Evolutionary conservation across 2,797 vertebrate genomes (phyloP).

Genomic region (Aerospiza tachiro): DNA sequence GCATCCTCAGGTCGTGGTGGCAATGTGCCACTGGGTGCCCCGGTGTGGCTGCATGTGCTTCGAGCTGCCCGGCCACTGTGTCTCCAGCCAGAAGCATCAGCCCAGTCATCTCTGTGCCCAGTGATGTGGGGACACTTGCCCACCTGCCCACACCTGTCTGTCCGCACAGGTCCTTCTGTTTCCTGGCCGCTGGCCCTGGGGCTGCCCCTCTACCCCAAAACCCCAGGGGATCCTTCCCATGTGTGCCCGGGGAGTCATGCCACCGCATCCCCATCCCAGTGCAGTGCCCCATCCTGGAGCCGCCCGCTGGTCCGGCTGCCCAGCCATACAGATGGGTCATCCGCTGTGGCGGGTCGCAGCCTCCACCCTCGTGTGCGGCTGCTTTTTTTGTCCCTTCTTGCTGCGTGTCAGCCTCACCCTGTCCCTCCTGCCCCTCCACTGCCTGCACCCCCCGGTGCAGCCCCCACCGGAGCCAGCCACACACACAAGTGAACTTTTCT

Average conservation of each 20-base stretch:
- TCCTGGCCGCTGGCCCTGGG: neutral
- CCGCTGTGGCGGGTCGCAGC: neutral
- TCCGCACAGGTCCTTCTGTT: neutral
- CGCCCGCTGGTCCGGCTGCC: neutral
- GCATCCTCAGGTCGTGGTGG: rapidly evolving
- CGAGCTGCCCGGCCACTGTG: rapidly evolving
- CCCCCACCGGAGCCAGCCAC: conserved; percentile 37
- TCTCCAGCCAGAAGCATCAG: neutral
- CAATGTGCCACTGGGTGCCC: neutral
- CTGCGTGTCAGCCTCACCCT: neutral
- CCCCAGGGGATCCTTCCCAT: neutral
- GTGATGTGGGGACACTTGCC: neutral
- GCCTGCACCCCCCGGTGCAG: neutral
- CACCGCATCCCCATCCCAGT: rapidly evolving
- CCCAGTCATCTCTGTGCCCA: neutral
- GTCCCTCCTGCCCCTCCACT: neutral
- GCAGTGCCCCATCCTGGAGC: rapidly evolving
- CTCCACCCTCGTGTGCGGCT: neutral
- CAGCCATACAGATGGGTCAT: neutral
- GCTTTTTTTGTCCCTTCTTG: neutral
- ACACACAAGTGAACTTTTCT: conserved; percentile 66
- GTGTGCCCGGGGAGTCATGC: rapidly evolving
- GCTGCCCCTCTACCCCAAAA: neutral
- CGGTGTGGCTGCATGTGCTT: rapidly evolving
- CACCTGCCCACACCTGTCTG: rapidly evolving